Base-by-base conservation (phyloP, 1,140 invertebrate genomes). In the Augochlora pura region DNA sequence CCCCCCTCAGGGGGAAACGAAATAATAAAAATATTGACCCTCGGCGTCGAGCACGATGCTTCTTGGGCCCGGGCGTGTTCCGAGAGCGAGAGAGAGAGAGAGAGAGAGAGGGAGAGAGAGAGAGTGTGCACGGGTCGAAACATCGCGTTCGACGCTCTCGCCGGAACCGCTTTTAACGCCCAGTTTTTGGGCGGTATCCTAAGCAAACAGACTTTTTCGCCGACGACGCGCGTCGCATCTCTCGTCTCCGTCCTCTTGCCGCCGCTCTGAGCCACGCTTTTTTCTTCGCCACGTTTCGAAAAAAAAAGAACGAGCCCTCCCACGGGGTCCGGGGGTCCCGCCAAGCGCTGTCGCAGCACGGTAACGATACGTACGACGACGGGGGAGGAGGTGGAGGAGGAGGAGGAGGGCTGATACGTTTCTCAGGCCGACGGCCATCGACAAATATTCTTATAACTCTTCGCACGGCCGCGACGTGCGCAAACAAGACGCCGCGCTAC, bases 1-100 rank as follows among this genome's bases (percentile, higher is more conserved):
- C 2, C n/a, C 21, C 14, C 2, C n/a, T 9, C 14, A 0, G 0
- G 49, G 16, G 27, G 42, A 70, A 62, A 70, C 49, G 67, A 52
- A 77, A 77, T 77, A 77, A 77, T 71, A 68, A 77, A 77, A 77
- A 77, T 77, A 77, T 77, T 77, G 75, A 71, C 75, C 52, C 49
- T 71, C 23, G 42, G 42, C 25, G 32, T 27, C 32, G 49, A 27
- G 42, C 54, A 25, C 10, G 75, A 71, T 39, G 75, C 75, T 71
- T 77, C 71, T n/a, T n/a, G n/a, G n/a, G 71, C 52, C 75, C 38
- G 32, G n/a, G n/a, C n/a, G 16, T 18, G 75, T 77, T 70, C 62
- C 57, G 39, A 32, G 21, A 8, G 38, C 63, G 12, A 2, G n/a
- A n/a, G n/a, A n/a, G n/a, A n/a, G n/a, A n/a, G n/a, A n/a, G n/a